These are phyloP conservation scores for Hyposmocoma kahamanoa DNA, from an alignment of 1,140 invertebrate species.

Conservation along the genomic window DNA sequence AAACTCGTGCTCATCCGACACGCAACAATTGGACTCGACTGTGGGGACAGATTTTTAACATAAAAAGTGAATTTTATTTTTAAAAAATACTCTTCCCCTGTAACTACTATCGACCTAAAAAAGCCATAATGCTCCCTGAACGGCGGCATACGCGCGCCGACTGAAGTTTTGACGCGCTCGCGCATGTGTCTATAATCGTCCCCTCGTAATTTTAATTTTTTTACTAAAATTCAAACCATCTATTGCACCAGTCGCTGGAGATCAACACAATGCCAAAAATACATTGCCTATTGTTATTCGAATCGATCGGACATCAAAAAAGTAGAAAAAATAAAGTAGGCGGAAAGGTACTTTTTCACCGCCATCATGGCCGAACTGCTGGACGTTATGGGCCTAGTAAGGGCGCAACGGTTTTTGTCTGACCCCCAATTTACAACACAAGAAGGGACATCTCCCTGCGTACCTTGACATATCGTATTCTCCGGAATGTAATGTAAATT, in stretches of 20 bases:
- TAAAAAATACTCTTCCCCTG: conserved; percentile 64
- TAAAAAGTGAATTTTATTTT: conserved; percentile 68
- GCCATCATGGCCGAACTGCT: conserved; percentile 44
- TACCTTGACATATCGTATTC: conserved; percentile 55
- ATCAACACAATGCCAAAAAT: conserved; percentile 37
- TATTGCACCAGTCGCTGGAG: conserved; percentile 50
- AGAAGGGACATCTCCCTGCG: conserved; percentile 48
- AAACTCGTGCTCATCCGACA: conserved; percentile 69
- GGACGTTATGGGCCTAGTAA: conserved; percentile 60
- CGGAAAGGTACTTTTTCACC: conserved; percentile 45
- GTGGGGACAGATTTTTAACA: conserved; percentile 61
- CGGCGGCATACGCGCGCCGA: conserved; percentile 60
- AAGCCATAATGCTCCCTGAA: conserved; percentile 59
- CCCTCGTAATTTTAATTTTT: conserved; percentile 65
- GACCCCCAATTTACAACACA: conserved; percentile 67
- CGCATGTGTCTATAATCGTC: conserved; percentile 69
- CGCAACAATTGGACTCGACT: conserved; percentile 67
- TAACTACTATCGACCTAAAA: conserved; percentile 57
- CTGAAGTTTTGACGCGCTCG: conserved; percentile 70
- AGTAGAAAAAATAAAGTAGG: conserved; percentile 48
- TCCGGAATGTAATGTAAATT: conserved; percentile 66
- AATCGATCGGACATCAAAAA: conserved; percentile 43
- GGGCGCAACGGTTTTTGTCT: conserved; percentile 70
- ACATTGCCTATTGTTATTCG: conserved; percentile 45
- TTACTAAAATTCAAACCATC: conserved; percentile 48